These are phyloP conservation scores for Anthopleura sola DNA, from an alignment of 64 coral and sea anemone genomes.

Conservation along the genomic window DNA sequence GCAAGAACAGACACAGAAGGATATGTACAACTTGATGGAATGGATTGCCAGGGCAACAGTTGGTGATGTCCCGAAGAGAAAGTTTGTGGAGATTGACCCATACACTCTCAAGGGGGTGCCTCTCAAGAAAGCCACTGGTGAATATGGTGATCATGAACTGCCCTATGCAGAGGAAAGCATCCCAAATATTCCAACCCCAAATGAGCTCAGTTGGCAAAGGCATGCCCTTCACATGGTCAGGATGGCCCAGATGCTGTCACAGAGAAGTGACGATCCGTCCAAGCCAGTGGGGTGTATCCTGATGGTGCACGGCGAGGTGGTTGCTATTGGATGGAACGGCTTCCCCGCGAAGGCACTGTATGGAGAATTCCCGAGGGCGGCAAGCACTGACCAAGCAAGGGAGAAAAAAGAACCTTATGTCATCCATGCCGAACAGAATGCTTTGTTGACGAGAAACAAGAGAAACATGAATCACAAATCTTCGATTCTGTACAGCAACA, in stretches of 20 bases:
- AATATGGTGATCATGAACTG: not conserved
- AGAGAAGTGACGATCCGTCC: constrained; percentile 38
- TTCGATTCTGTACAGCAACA: constrained; percentile 52
- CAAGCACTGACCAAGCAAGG: not conserved
- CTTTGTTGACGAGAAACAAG: constrained; percentile 53
- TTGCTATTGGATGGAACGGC: constrained; percentile 35
- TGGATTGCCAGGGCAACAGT: constrained; percentile 23
- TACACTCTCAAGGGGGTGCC: not conserved
- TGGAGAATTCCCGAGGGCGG: constrained; percentile 42
- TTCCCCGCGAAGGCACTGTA: constrained; percentile 29
- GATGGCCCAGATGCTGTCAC: constrained; percentile 37
- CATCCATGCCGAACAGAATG: constrained; percentile 83
- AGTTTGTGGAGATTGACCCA: not conserved
- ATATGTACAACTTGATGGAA: constrained; percentile 5
- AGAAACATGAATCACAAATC: constrained; percentile 11
- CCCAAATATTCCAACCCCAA: not conserved
- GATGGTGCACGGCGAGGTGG: not conserved
- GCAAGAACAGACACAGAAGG: not conserved
- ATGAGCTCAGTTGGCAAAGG: not conserved
- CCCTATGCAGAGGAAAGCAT: not conserved
- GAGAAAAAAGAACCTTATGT: constrained; percentile 61
- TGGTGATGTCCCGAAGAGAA: not conserved
- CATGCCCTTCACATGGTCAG: constrained; percentile 8
- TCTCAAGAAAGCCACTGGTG: not conserved
- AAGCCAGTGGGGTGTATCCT: constrained; percentile 17